Evolutionary conservation across 2,113 vertebrate genomes (phyloP), one percentile per base, ranked within the genome.

Genomic region (Carassius auratus): DNA sequence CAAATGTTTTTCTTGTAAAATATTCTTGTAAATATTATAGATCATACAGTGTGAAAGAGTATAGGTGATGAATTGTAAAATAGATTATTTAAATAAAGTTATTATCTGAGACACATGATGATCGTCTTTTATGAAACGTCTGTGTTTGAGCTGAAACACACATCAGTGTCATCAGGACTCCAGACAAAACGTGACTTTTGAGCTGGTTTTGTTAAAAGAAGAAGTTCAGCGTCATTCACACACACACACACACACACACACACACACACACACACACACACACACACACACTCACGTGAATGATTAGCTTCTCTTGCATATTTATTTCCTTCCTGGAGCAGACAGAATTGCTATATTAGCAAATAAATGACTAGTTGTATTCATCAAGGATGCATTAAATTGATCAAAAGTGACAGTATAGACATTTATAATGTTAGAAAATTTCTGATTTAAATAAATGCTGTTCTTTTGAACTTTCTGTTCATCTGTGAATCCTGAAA

Each of bases 61-160:
- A 19, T 26, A 48, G 2, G 12, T 50, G 12, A 75, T 26, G 42
- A 19, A 26, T 21, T 75, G 71, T 75, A 75, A 10, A 48, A 14
- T 26, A 23, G 2, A 48, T 80, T 80, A 80, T 80, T 64, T 80
- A 80, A 80, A 48, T 80, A n/a, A 79, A 79, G 7, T 30, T 79
- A 42, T 79, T 42, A 30, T 30, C 30, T 62, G 55, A 5, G 75
- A 57, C 17, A 19, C 9, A 5, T 8, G 9, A 36, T 36, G 75
- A 8, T 17, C 3, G 30, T 77, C 0, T 14, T 50, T n/a, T 3
- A 14, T 26, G 6, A 50, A 75, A 0, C 6, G 42, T 55, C 48
- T 76, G 4, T 45, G 38, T 55, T 21, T 76, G 15, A 55, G 50
- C 50, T 12, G 64, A 68, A 68, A 21, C 8, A 69, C 3, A 69